These are phyloP conservation scores for Leptatherina wallacei DNA, from an alignment of 2,797 vertebrate species.

Conservation along the genomic window DNA sequence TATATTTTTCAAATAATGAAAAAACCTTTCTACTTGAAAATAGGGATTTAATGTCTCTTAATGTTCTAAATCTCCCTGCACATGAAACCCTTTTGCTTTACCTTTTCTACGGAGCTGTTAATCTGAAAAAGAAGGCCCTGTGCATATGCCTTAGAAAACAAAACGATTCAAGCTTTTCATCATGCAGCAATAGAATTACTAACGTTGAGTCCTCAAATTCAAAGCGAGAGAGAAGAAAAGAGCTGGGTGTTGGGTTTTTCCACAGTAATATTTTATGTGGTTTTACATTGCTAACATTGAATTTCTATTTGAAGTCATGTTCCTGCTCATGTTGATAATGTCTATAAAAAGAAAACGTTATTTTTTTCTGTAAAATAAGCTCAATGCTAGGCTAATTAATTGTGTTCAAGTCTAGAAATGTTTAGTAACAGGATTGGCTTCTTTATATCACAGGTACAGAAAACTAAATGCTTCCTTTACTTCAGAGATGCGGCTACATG, in stretches of 20 bases:
- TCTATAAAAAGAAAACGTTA: constrained; percentile 45
- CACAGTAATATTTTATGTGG: constrained; percentile 33
- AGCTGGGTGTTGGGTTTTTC: constrained; percentile 45
- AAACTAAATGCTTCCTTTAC: not conserved
- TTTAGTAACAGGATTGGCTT: constrained; percentile 42
- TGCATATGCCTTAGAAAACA: constrained; percentile 8
- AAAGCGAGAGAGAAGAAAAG: constrained; percentile 37
- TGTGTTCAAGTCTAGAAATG: constrained; percentile 41
- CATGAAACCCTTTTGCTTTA: constrained; percentile 12
- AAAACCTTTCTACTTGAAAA: constrained; percentile 20
- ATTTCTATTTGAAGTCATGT: constrained; percentile 36
- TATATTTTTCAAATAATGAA: not conserved
- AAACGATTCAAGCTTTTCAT: constrained; percentile 30
- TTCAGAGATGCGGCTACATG: not conserved
- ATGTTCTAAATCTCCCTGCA: constrained; percentile 12
- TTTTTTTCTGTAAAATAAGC: constrained; percentile 46
- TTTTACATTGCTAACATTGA: constrained; percentile 24
- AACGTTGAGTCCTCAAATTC: constrained; percentile 21
- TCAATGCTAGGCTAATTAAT: constrained; percentile 42
- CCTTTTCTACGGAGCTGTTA: constrained; percentile 10
- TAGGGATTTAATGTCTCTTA: constrained; percentile 15
- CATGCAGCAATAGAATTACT: constrained; percentile 45
- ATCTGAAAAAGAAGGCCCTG: constrained; percentile 18
- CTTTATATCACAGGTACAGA: constrained; percentile 16
- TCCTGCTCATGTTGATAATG: constrained; percentile 46